Percentiles rank a stretch among this genome's conserved stretches.
Evolutionary conservation across 1,140 invertebrate species (phyloP).

Genomic region (Periplaneta americana): DNA sequence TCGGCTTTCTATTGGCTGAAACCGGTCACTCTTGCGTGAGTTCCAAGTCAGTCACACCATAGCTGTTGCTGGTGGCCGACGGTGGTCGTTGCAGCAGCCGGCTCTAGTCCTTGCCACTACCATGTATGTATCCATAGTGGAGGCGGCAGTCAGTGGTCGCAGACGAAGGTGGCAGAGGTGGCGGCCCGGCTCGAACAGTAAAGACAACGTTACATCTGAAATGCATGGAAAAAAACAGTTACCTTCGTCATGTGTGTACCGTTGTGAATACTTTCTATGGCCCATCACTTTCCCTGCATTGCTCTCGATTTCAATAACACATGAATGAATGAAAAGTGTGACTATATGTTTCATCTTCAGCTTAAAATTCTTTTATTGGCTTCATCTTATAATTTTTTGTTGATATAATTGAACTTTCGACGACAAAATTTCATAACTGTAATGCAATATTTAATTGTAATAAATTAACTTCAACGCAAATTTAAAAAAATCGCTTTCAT

Average conservation of each 20-base stretch:
- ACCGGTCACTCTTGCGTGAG: slow-evolving; percentile 11
- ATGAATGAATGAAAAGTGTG: no score
- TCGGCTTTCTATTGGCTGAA: not conserved
- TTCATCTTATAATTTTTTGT: no score
- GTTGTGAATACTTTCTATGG: not conserved
- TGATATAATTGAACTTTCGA: no score
- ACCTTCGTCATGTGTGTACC: not conserved
- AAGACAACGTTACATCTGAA: not conserved
- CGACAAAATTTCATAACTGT: no score
- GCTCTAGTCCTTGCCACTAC: not conserved
- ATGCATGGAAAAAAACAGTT: no score
- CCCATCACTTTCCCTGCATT: not conserved
- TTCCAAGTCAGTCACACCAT: slow-evolving; percentile 9
- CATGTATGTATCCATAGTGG: not conserved
- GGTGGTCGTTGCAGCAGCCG: not conserved
- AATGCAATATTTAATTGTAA: no score
- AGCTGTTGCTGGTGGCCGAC: not conserved
- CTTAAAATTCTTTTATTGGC: no score
- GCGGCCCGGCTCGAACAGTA: not conserved
- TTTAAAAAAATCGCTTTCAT: no score
- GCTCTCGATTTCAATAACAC: no score
- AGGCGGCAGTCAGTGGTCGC: not conserved
- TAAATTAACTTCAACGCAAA: no score
- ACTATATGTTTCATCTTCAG: no score
- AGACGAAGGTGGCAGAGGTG: not conserved